Percentiles rank a stretch among this genome's conserved stretches.
Evolutionary conservation across 2,888 invertebrate species (phyloP).

Genomic region (Idaea straminata): DNA sequence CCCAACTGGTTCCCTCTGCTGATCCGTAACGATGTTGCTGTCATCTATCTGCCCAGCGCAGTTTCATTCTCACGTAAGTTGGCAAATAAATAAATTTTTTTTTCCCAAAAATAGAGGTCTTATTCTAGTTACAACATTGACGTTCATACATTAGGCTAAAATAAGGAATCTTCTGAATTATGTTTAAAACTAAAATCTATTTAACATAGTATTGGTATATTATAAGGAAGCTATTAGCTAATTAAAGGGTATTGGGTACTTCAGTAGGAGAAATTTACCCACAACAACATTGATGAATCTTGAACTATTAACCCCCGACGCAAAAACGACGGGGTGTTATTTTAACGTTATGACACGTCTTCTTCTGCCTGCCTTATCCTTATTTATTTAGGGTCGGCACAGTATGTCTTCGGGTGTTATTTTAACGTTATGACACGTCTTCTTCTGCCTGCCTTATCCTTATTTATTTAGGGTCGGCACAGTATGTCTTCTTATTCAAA

Average conservation of each 20-base stretch:
- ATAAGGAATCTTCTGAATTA: too few relatives aligned
- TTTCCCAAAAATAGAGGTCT: too few relatives aligned
- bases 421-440: too few relatives aligned
- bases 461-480: conserved; percentile 20
- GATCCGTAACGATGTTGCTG: conserved; percentile 49
- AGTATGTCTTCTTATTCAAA: not conserved
- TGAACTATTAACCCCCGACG: too few relatives aligned
- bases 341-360: too few relatives aligned
- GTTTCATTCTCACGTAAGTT: conserved; percentile 36
- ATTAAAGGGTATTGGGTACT: too few relatives aligned
- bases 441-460: conserved; percentile 24
- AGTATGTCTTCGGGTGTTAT: not conserved
- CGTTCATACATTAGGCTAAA: too few relatives aligned
- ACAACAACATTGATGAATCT: too few relatives aligned
- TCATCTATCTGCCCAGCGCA: conserved; percentile 33
- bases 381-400: conserved; percentile 20
- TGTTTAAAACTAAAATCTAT: too few relatives aligned
- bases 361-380: conserved; percentile 24
- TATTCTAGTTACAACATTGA: too few relatives aligned
- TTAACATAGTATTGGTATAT: not conserved
- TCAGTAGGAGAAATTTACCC: too few relatives aligned
- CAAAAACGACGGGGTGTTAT: too few relatives aligned
- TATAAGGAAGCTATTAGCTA: not conserved
- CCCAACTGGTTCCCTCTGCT: conserved; percentile 41
- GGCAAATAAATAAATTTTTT: not conserved